Base-by-base conservation (phyloP, 2,888 invertebrate genomes). In the Cyrtodaria siliqua region DNA sequence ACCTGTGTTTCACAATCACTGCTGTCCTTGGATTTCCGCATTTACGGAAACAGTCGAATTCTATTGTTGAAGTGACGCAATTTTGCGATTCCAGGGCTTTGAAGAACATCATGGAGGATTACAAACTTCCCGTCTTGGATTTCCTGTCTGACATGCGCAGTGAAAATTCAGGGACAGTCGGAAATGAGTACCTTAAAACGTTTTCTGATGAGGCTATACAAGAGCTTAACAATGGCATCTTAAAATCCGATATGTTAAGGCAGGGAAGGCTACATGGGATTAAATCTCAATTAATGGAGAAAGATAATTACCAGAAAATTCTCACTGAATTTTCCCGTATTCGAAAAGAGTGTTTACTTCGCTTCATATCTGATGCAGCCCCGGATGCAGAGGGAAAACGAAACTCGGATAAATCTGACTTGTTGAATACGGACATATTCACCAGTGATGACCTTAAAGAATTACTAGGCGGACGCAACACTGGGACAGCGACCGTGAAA, bases 141-240 rank as follows among this genome's bases (percentile, higher is more conserved):
- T 66, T 66, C 33, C 56, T 29, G 8, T 44, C 18, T 24, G 20
- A 27, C 64, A 56, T 66, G 49, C 64, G 56, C 49, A 66, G 29
- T 53, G 50, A 42, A 33, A 40, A 23, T 42, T 44, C 44, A 42
- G 23, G n/a, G 40, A 64, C 53, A 20, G 8, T 29, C 12, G 14
- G 16, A 16, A 38, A 40, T 20, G 40, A 57, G 1, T 38, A 20
- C 23, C n/a, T 38, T 9, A 40, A 38, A 23, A 23, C 14, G 9
- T 23, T 40, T 38, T 20, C 40, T 2, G 40, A 24, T 24, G n/a
- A 59, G 4, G 44, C 4, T 16, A 16, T 20, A 20, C 3, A 6
- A 6, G 16, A 44, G 4, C 4, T 44, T 16, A 20, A 44, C 3
- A 44, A 16, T 18, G 44, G 44, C 4, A 33, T 33, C 12, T 33